Evolutionary conservation across 2,888 invertebrate genomes (phyloP).

Genomic region (Meteorus cinctellus): DNA sequence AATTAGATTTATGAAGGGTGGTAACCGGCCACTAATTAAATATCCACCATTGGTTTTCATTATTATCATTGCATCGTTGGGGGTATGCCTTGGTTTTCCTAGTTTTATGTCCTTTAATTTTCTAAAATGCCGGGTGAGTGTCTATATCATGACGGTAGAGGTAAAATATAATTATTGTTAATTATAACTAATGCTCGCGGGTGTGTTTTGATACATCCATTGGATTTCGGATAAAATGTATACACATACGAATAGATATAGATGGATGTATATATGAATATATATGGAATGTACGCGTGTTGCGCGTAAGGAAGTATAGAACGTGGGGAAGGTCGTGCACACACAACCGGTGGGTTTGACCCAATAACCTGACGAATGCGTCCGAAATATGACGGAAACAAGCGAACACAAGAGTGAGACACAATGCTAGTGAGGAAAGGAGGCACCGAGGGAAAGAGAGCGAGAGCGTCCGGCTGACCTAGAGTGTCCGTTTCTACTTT

Average conservation of each 20-base stretch:
- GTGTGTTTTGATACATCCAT: neutral
- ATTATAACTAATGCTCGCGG: neutral
- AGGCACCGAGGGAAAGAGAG: no score
- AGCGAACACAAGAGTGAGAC: conserved; percentile 52
- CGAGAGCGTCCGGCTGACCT: conserved; percentile 21
- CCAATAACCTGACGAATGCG: conserved; percentile 69
- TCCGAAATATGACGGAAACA: conserved; percentile 65
- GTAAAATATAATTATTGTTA: conserved; percentile 4
- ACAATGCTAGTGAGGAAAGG: neutral
- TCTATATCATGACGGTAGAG: neutral
- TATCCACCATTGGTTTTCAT: neutral
- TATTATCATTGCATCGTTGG: neutral
- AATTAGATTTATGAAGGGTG: no score
- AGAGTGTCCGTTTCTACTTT: conserved; percentile 30
- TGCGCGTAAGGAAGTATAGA: conserved; percentile 22
- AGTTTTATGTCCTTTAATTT: neutral
- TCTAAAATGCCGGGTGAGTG: neutral
- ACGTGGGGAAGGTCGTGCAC: conserved; percentile 38
- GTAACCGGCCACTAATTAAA: no score
- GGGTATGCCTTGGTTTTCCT: neutral
- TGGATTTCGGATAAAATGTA: conserved; percentile 8
- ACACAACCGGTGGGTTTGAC: conserved; percentile 65
- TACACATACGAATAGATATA: conserved; percentile 13
- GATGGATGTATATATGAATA: neutral
- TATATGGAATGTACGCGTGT: neutral